Evolutionary conservation across 2,113 vertebrate species (phyloP), one percentile per base, ranked within the genome.

Genomic region (Eurypyga helias): DNA sequence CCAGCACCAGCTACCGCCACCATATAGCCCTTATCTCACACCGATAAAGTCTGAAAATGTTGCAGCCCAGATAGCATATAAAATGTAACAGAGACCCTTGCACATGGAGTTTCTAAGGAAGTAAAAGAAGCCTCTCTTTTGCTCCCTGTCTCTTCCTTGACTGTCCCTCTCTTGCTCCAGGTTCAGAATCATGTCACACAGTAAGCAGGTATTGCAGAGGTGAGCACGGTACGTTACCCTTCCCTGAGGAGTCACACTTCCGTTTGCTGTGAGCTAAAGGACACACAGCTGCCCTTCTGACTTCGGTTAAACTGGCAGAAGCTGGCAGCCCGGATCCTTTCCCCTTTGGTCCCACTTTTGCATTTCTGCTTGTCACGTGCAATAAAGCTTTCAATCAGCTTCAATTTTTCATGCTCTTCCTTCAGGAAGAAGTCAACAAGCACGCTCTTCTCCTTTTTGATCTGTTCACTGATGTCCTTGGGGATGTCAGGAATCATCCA

Each of bases 401-500:
- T 98, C 90, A 98, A 89, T 60, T 99, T 98, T 60, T 99, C 98
- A 1, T 99, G 98, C 65, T 99, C 99, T 88, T 99, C 99, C 69
- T 98, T 99, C 81, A 99, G 96, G 86, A 99, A 98, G 92, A 99
- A 99, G 94, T 99, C 99, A 94, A 99, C 99, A 69, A 99, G 94
- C 91, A 99, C 46, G 0, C 98, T 98, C 96, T 99, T 99, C 90
- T 99, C 99, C 79, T 99, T 99, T 97, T 99, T 99, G 89, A 99
- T 98, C 98, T 99, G 99, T 55, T 99, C 99, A 12, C 99, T 99
- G 95, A 99, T 98, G 78, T 99, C 99, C 6, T 99, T 99, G 31
- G 99, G 99, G 45, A 99, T 99, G 45, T 99, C 99, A 10, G 99
- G 99, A 92, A 99, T 99, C 98, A 99, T 97, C 99, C 99, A 99